Conservation (phyloP, 2,888 invertebrate genomes). For the Carpatolechia fugitivella region DNA sequence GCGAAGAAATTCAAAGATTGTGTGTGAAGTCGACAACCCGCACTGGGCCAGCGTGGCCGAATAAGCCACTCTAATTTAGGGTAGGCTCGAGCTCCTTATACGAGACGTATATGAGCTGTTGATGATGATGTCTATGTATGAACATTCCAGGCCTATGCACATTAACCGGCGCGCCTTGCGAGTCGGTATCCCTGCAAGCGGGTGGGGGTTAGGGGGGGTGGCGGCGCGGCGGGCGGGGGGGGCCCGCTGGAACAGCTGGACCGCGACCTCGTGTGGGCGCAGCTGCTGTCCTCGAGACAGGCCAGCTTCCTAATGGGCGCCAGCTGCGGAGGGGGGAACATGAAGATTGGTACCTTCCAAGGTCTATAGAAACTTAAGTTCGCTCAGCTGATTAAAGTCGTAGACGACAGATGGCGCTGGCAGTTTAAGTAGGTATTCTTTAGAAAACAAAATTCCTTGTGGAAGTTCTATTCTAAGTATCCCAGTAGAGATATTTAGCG, state of each 20-base stretch:
- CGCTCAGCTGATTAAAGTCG: background rate
- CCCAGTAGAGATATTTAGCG: too few species aligned
- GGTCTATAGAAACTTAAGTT: background rate
- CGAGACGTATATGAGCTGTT: too few species aligned
- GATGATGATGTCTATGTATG: too few species aligned
- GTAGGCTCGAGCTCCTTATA: too few species aligned
- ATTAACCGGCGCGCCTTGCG: conserved; percentile 97
- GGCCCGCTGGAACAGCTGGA: conserved; percentile 92
- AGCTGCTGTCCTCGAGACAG: conserved; percentile 91
- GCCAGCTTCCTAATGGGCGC: conserved; percentile 98
- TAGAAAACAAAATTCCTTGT: too few species aligned
- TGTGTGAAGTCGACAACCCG: too few species aligned
- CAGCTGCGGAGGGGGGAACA: conserved; percentile 95
- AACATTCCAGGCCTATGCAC: conserved; percentile 89
- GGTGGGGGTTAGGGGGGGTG: conserved; percentile 76
- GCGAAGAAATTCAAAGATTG: too few species aligned
- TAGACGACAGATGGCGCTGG: too few species aligned
- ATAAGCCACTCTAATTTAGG: too few species aligned
- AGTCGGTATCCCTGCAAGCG: conserved; percentile 94
- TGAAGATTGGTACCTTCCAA: conserved; percentile 68
- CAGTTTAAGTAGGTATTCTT: too few species aligned
- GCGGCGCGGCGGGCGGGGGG: conserved; percentile 82
- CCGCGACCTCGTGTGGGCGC: conserved; percentile 97
- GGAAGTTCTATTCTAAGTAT: too few species aligned
- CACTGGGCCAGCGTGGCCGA: too few species aligned